Base-by-base conservation (phyloP, 2,113 vertebrate genomes). In the Conger conger region DNA sequence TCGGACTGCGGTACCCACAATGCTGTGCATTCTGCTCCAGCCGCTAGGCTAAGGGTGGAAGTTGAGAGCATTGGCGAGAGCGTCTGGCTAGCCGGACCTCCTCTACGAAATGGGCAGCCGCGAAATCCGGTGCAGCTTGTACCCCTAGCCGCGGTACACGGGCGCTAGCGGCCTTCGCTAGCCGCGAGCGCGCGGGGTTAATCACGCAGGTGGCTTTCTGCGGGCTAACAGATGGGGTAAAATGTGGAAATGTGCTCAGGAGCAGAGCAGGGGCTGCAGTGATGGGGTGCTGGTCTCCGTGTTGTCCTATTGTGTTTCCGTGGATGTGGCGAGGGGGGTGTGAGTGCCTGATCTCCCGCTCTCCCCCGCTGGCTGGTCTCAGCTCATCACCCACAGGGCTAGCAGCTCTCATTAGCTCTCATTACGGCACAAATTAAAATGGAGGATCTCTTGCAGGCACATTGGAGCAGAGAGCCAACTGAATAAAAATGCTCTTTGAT, bases 181-280 rank as follows among this genome's bases (percentile, higher is more conserved):
- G 89, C 87, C 54, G 89, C 89, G 92, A 92, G 92, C 92, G 92
- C 87, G 86, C 89, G 85, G 92, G 93, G 93, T 95, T 95, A 95
- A 95, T 95, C 94, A 92, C 91, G 88, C 93, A 93, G 92, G 93
- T 94, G 93, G 92, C 90, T 93, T 92, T 93, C 86, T 91, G 87
- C 87, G 84, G 87, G 88, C 88, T 90, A 93, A 92, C 93, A 93
- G 93, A 95, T 94, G 93, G 93, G 89, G 91, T 90, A 87, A 93
- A 93, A 92, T 93, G 91, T 93, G 93, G 53, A 42, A 82, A 35
- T 4, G 81, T 82, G 42, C 20, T 30, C 35, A 42, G 17, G 77
- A 37, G 1, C 30, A 35, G 20, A 18, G 38, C 73, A 63, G 23
- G 27, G 54, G 50, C 50, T 90, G 82, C 76, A 81, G 37, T 84